Evolutionary conservation across 1,140 invertebrate species (phyloP).

Genomic region (Archivesica marissinica): DNA sequence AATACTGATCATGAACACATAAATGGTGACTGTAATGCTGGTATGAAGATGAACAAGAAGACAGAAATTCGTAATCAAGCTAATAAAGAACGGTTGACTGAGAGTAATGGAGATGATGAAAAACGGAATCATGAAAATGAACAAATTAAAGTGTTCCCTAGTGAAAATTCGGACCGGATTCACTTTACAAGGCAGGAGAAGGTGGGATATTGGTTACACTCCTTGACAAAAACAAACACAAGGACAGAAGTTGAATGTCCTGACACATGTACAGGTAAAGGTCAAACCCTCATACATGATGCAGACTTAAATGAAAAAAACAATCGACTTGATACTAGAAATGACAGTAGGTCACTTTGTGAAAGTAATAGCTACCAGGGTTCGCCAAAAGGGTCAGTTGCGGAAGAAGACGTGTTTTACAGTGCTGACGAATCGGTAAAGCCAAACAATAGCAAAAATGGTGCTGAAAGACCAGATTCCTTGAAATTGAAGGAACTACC

Average conservation of each 20-base stretch:
- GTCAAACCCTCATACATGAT: not conserved
- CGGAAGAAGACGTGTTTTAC: constrained; percentile 59
- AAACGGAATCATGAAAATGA: not conserved
- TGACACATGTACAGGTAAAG: not conserved
- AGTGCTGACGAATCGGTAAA: constrained; percentile 23
- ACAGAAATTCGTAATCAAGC: not conserved
- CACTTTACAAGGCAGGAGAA: constrained; percentile 52
- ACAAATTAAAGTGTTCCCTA: constrained; percentile 46
- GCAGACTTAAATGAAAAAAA: not conserved
- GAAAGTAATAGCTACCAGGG: not conserved
- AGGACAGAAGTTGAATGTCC: not conserved
- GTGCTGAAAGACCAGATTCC: constrained; percentile 38
- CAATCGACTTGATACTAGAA: not conserved
- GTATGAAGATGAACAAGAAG: not conserved
- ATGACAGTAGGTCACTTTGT: not conserved
- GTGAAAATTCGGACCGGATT: not conserved
- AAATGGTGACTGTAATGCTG: not conserved
- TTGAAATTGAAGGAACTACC: constrained; percentile 20
- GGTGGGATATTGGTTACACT: constrained; percentile 52
- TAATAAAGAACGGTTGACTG: not conserved
- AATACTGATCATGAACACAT: not conserved
- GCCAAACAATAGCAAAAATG: not conserved
- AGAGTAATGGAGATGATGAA: not conserved
- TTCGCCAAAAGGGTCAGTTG: not conserved
- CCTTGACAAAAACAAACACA: constrained; percentile 13